phyloP scores from a whole-genome alignment of 1,140 invertebrate species.

The Zaprionus gabonicus region DNA sequence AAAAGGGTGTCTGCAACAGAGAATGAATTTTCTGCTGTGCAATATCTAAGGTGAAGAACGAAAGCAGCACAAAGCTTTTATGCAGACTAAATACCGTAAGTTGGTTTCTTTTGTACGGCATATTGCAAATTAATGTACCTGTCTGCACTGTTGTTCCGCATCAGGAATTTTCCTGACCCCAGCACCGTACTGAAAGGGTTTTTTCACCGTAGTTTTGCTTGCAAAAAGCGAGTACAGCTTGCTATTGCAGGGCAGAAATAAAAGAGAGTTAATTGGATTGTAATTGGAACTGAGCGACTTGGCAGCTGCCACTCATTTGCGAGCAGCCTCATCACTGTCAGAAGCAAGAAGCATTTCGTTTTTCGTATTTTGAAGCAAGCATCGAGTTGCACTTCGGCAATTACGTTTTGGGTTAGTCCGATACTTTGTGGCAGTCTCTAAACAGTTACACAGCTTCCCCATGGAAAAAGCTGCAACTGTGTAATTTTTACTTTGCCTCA shows the following conservation, averaged over 20 bases:
- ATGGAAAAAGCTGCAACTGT: background rate
- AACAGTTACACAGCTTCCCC: background rate
- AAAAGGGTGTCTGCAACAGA: background rate
- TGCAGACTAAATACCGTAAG: background rate
- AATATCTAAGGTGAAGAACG: background rate
- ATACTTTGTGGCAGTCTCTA: conserved; percentile 1
- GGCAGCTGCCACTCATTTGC: conserved; percentile 33
- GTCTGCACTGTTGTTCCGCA: conserved; percentile 4
- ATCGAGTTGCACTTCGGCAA: conserved; percentile 2
- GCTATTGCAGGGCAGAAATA: background rate
- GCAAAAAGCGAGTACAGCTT: background rate
- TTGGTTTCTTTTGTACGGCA: background rate
- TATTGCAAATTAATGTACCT: background rate
- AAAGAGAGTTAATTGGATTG: conserved; percentile 37
- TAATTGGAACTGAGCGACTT: conserved; percentile 31
- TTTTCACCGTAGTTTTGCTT: conserved; percentile 3
- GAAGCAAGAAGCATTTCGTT: background rate
- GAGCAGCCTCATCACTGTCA: conserved; percentile 28
- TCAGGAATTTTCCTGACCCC: background rate
- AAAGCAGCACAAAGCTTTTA: background rate
- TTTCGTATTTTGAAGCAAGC: conserved; percentile 24
- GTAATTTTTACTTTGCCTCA: background rate
- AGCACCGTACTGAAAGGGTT: conserved; percentile 13
- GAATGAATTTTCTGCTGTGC: background rate
- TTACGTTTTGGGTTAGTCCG: conserved; percentile 14